These are phyloP conservation scores for Caenorhabditis inopinata DNA, from an alignment of 1,140 invertebrate species.

Conservation along the genomic window DNA sequence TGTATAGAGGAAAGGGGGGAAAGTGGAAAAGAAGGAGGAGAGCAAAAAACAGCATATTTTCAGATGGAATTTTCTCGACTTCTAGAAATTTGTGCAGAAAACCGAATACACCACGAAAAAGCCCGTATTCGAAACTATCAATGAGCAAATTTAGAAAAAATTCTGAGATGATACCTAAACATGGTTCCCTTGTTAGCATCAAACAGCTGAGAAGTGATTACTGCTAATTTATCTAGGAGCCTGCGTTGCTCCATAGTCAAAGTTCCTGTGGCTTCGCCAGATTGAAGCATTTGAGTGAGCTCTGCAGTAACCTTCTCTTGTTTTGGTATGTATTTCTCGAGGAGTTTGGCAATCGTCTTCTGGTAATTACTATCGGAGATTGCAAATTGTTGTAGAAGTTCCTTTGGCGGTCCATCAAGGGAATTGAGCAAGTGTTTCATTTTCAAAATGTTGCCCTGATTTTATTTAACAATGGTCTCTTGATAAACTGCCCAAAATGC, in stretches of 20 bases:
- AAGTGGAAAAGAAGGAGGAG: too few relatives aligned
- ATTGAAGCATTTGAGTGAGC: not conserved
- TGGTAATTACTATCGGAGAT: not conserved
- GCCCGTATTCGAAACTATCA: too few relatives aligned
- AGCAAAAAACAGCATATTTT: too few relatives aligned
- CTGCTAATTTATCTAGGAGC: not conserved
- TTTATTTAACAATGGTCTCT: too few relatives aligned
- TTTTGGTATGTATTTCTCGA: not conserved
- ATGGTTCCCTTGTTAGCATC: not conserved
- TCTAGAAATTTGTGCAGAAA: too few relatives aligned
- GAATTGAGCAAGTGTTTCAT: not conserved
- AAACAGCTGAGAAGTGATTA: not conserved
- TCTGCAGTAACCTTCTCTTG: not conserved
- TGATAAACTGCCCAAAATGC: not conserved
- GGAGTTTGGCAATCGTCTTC: too few relatives aligned
- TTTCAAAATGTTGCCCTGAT: not conserved
- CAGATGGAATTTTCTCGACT: too few relatives aligned
- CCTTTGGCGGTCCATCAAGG: not conserved
- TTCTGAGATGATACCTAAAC: too few relatives aligned
- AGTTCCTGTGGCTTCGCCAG: not conserved
- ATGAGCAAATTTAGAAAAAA: too few relatives aligned
- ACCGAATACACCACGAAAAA: too few relatives aligned
- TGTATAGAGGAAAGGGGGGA: too few relatives aligned
- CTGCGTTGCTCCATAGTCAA: too few relatives aligned
- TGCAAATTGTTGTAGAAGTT: not conserved